These are phyloP conservation scores for Aphelenchoides avenae DNA, from an alignment of 1,140 invertebrate genomes.

Conservation along the genomic window DNA sequence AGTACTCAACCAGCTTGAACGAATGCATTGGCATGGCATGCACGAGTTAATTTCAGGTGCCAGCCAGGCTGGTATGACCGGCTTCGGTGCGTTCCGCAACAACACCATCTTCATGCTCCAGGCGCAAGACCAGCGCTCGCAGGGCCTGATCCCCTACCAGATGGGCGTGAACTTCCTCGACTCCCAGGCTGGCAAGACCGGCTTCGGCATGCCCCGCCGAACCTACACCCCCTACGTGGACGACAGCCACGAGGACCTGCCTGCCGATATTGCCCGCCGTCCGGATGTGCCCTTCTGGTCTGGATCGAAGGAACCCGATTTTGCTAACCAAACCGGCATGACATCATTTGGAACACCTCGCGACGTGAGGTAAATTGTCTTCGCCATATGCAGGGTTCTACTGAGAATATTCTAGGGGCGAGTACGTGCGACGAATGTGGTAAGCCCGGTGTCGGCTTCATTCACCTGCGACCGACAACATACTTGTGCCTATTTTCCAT, in stretches of 20 bases:
- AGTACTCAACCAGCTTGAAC: slow-evolving; percentile 2
- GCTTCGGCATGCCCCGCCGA: slow-evolving; percentile 52
- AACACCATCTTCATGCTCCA: slow-evolving; percentile 51
- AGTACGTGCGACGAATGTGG: slow-evolving; percentile 58
- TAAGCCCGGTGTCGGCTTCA: too few relatives aligned
- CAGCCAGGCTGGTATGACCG: slow-evolving; percentile 56
- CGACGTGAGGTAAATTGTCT: slow-evolving; percentile 43
- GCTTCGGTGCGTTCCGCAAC: slow-evolving; percentile 59
- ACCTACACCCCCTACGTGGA: slow-evolving; percentile 57
- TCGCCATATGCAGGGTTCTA: neutral
- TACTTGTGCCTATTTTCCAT: too few relatives aligned
- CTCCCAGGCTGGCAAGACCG: slow-evolving; percentile 14
- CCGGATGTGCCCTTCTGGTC: slow-evolving; percentile 59
- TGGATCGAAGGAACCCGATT: slow-evolving; percentile 55
- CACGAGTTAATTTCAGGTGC: slow-evolving; percentile 40
- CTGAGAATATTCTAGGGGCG: slow-evolving; percentile 40
- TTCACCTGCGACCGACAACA: too few relatives aligned
- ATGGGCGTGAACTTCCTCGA: slow-evolving; percentile 59
- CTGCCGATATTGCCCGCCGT: slow-evolving; percentile 52
- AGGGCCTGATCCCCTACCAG: slow-evolving; percentile 58
- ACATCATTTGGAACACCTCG: slow-evolving; percentile 56
- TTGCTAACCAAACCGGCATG: slow-evolving; percentile 57
- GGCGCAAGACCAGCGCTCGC: slow-evolving; percentile 43
- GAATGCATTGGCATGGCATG: slow-evolving; percentile 10
- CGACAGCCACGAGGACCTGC: slow-evolving; percentile 57